Evolutionary conservation across 2,797 vertebrate genomes (phyloP).

Genomic region (Lagorchestes hirsutus): DNA sequence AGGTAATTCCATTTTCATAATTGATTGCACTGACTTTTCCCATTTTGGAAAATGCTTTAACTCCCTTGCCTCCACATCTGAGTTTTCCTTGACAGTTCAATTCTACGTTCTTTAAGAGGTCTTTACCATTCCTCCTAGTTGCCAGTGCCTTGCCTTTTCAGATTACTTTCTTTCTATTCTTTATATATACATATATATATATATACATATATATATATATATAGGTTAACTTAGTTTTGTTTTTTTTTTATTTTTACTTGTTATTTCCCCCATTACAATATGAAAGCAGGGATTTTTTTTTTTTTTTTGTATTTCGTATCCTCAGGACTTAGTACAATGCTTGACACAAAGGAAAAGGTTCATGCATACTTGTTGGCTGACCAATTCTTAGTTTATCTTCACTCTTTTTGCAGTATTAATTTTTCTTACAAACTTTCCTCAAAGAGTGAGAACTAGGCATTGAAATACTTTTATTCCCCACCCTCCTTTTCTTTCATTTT

Average conservation of each 20-base stretch:
- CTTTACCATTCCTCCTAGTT: background rate
- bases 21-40: slow-evolving; percentile 41
- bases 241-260: background rate
- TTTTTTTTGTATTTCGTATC: background rate
- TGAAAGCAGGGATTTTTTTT: background rate
- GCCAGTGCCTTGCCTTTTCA: background rate
- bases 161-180: background rate
- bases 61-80: slow-evolving; percentile 13
- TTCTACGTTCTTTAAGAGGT: background rate
- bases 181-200: background rate
- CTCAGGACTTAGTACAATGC: background rate
- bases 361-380: background rate
- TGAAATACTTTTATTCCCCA: slow-evolving; percentile 13
- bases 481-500: background rate
- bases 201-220: no score
- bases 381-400: background rate
- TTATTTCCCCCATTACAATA: background rate
- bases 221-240: background rate
- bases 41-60: background rate
- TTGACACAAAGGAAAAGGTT: background rate
- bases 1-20: background rate
- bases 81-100: background rate
- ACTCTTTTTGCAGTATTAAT: slow-evolving; percentile 3
- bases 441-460: slow-evolving; percentile 22
- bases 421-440: slow-evolving; percentile 44